Evolutionary conservation across 1,140 invertebrate genomes (phyloP), one percentile per base, ranked within the genome.

Genomic region (Coptotermes formosanus): DNA sequence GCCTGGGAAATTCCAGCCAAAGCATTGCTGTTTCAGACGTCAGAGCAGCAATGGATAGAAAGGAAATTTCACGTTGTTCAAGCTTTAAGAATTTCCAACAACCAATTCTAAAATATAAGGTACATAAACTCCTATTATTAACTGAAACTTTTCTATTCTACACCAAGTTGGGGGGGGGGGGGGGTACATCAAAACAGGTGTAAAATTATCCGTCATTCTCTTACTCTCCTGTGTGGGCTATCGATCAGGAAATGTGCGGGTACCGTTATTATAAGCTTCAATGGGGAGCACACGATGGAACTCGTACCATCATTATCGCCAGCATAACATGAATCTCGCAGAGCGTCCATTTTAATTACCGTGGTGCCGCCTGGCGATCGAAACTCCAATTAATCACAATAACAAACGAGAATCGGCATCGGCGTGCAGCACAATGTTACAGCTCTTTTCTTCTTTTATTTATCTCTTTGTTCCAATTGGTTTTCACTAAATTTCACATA

Each of bases 271-370:
- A 30, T 30, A 75, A 30, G 16, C 64, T 75, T 8, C 64, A 75
- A 30, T n/a, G n/a, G 7, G 64, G 38, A 38, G 38, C 3, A 55
- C 52, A 55, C 11, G 48, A 16, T 16, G 16, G 48, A 19, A 75
- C 64, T 75, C 30, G 25, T 14, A 75, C 25, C 9, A 64, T 75
- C 64, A 75, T 75, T 75, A 75, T 75, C 64, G 64, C 64, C 64
- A 7, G 64, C n/a, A 30, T 75, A 19, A 8, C 21, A 64, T n/a
- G 59, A n/a, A 64, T 64, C 59, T 64, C 59, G 59, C 59, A 25
- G 59, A 30, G 64, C 64, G 25, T 75, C 64, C 64, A n/a, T 75
- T 75, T 75, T 75, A 75, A 75, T 75, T 75, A 75, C 64, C 64
- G 64, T 30, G 64, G 64, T n/a, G 64, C 64, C 1, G 64, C 64